phyloP scores from a whole-genome alignment of 1,140 invertebrate species.

The Listronotus bonariensis region DNA sequence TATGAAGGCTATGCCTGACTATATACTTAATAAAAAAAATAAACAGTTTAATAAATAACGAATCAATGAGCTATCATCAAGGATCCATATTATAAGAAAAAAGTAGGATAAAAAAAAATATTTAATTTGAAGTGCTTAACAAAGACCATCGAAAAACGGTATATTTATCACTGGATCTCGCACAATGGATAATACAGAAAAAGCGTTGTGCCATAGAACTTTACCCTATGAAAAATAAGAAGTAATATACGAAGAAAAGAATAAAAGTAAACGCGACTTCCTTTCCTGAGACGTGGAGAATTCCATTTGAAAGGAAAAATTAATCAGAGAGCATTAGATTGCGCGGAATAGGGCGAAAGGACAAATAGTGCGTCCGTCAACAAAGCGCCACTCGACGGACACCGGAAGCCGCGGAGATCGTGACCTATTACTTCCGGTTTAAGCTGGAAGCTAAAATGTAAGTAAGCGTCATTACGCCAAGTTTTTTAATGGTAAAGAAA shows the following conservation, averaged over 20 bases:
- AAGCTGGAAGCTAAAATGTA: neutral
- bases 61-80: too few species aligned
- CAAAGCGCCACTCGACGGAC: slow-evolving; percentile 40
- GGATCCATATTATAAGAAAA: too few species aligned
- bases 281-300: slow-evolving; percentile 5
- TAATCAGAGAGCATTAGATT: slow-evolving; percentile 39
- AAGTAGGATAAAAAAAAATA: too few species aligned
- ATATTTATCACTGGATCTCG: too few species aligned
- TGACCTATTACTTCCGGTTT: slow-evolving; percentile 36
- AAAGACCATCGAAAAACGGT: too few species aligned
- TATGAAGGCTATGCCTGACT: too few species aligned
- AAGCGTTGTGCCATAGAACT: slow-evolving; percentile 1
- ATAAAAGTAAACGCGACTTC: neutral
- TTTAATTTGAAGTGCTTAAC: too few species aligned
- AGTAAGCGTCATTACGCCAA: neutral
- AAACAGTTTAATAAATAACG: too few species aligned
- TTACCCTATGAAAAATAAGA: slow-evolving; percentile 13
- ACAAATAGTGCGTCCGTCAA: slow-evolving; percentile 46
- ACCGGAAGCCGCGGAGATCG: slow-evolving; percentile 39
- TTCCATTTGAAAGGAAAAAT: slow-evolving; percentile 33
- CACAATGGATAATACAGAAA: slow-evolving; percentile 8
- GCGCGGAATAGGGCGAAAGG: slow-evolving; percentile 31
- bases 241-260: slow-evolving; percentile 6
- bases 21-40: too few species aligned
- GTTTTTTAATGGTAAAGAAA: neutral